Conservation (phyloP, 30 jellyfish, hydroid and myxozoan species). For the Aurelia sp. region DNA sequence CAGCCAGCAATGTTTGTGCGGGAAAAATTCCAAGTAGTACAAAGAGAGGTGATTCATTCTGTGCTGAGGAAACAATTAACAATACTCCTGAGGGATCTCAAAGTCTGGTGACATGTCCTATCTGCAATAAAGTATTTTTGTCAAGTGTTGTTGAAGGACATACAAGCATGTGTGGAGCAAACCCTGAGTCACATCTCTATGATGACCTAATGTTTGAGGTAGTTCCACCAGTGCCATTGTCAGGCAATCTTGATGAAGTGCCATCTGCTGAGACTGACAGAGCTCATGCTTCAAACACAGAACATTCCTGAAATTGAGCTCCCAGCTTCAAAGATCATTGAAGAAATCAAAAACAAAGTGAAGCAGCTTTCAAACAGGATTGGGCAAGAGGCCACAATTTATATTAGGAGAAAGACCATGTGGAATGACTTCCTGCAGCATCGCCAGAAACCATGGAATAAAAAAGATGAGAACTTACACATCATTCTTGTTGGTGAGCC, state of each 20-base stretch:
- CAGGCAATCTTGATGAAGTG: too few species aligned
- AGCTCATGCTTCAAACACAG: too few species aligned
- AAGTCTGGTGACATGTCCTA: slow-evolving; percentile 5
- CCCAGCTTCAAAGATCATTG: too few species aligned
- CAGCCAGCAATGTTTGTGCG: too few species aligned
- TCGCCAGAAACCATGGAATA: not conserved
- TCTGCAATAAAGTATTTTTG: slow-evolving; percentile 9
- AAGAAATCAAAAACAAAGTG: not conserved
- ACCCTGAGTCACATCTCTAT: not conserved
- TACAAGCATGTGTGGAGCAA: not conserved
- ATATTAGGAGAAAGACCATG: not conserved
- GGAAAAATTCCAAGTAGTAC: too few species aligned
- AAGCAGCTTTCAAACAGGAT: not conserved
- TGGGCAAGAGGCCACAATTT: not conserved
- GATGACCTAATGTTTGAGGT: not conserved
- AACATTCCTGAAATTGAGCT: too few species aligned
- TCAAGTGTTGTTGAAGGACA: slow-evolving; percentile 12
- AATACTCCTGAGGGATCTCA: not conserved
- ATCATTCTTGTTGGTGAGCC: too few species aligned
- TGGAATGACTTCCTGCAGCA: not conserved
- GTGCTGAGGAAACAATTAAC: too few species aligned
- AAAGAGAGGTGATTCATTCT: too few species aligned
- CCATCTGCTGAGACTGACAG: not conserved
- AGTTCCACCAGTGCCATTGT: not conserved
- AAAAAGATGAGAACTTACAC: not conserved